Evolutionary conservation across 2,797 vertebrate species (phyloP).

Genomic region (Peromyscus attwateri): DNA sequence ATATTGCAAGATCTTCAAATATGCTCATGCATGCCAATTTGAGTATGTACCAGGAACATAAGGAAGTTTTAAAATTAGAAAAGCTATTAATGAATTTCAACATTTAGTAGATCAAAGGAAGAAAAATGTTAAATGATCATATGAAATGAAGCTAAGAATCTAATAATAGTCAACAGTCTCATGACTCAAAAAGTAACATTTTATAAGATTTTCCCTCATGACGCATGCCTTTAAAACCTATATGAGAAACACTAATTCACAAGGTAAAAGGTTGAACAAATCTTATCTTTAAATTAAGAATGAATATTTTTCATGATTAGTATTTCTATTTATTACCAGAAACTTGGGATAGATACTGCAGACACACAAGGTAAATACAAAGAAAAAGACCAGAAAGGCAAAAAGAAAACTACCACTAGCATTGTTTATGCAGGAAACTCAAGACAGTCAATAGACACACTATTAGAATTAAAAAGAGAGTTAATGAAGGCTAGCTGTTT

Average conservation of each 20-base stretch:
- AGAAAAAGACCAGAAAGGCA: constrained; percentile 17
- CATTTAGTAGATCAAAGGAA: constrained; percentile 53
- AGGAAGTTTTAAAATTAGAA: constrained; percentile 30
- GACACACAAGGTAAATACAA: neutral
- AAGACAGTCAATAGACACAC: constrained; percentile 20
- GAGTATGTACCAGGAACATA: neutral
- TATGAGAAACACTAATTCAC: neutral
- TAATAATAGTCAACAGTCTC: neutral
- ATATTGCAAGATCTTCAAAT: neutral
- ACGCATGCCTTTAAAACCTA: neutral
- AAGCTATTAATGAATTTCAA: constrained; percentile 59
- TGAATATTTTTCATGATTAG: neutral
- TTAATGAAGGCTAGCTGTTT: constrained; percentile 54
- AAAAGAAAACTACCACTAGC: constrained; percentile 10
- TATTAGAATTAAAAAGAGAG: constrained; percentile 58
- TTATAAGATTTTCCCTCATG: neutral
- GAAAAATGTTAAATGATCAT: constrained; percentile 8
- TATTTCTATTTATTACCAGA: neutral
- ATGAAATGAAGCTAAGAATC: neutral
- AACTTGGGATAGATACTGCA: neutral
- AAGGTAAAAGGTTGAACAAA: neutral
- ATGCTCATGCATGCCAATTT: neutral
- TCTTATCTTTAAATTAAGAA: neutral
- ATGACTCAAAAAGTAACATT: neutral
- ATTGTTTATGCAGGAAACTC: constrained; percentile 32